Percentiles rank a stretch among this genome's conserved stretches.
Evolutionary conservation across 2,797 vertebrate species (phyloP).

Genomic region (Falco naumanni): DNA sequence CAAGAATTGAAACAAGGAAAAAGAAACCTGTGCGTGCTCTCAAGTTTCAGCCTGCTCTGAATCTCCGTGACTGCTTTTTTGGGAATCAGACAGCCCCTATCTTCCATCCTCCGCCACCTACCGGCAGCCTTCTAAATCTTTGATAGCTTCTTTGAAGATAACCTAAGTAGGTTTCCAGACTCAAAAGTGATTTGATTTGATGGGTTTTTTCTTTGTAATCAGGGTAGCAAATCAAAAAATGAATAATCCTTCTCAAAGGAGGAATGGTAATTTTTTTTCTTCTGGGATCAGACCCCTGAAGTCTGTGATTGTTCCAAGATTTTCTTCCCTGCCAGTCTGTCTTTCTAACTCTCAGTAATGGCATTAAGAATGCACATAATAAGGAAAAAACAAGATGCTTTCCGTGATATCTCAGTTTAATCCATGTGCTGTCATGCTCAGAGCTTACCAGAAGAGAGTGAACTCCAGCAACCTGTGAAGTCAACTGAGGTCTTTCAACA

Average conservation of each 20-base stretch:
- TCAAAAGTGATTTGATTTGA: neutral
- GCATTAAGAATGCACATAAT: neutral
- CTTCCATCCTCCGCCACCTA: neutral
- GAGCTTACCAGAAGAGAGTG: constrained; percentile 31
- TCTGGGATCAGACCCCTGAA: neutral
- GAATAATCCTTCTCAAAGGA: neutral
- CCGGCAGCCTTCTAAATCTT: neutral
- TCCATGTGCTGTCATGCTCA: constrained; percentile 36
- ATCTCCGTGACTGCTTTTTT: neutral
- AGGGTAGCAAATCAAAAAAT: neutral
- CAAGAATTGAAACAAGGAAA: neutral
- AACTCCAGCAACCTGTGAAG: constrained; percentile 24
- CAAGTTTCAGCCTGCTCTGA: constrained; percentile 28
- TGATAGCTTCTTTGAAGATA: neutral
- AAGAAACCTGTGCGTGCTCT: neutral
- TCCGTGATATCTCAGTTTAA: neutral
- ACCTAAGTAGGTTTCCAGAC: neutral
- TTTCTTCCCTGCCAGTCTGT: neutral
- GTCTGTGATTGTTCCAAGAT: neutral
- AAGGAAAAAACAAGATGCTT: neutral
- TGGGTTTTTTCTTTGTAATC: neutral
- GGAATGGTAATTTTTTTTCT: neutral
- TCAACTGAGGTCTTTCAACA: neutral
- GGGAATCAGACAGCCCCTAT: neutral
- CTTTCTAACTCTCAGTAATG: neutral